A percentile compares a stretch with the other conserved stretches of the same genome.
These are phyloP conservation scores for Spongilla lacustris DNA, from an alignment of 37 sponge, comb jelly and placozoan genomes.

Conservation along the genomic window DNA sequence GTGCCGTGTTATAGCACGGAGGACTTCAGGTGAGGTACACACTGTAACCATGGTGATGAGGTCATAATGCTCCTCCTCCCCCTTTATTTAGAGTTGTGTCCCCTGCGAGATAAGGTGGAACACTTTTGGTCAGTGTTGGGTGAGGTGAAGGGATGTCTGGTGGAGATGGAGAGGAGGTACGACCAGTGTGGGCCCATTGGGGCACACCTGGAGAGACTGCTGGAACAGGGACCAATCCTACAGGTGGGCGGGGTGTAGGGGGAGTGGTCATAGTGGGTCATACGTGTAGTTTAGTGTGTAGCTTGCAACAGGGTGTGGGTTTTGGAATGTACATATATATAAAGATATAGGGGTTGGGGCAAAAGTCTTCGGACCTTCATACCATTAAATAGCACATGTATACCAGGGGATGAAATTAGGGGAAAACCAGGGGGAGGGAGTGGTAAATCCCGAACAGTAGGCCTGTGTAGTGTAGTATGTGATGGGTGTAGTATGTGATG, in stretches of 20 bases:
- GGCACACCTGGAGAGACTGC: constrained; percentile 47
- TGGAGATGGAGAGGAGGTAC: constrained; percentile 20
- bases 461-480: too few relatives aligned
- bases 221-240: constrained; percentile 47
- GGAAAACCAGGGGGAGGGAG: too few relatives aligned
- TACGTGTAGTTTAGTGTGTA: not conserved
- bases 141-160: constrained; percentile 36
- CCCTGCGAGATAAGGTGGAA: constrained; percentile 20
- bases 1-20: not conserved
- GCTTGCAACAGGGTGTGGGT: not conserved
- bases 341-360: too few relatives aligned
- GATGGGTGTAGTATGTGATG: too few relatives aligned
- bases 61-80: too few relatives aligned
- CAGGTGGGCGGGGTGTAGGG: constrained; percentile 19
- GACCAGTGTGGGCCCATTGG: constrained; percentile 57
- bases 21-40: not conserved
- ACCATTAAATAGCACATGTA: too few relatives aligned
- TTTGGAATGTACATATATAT: not conserved
- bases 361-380: too few relatives aligned
- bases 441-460: too few relatives aligned
- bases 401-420: too few relatives aligned
- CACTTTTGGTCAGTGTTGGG: not conserved
- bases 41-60: too few relatives aligned
- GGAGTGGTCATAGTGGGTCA: not conserved
- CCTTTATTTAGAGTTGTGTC: constrained; percentile 8